Percentiles rank a stretch among this genome's conserved stretches.
Conservation (phyloP, 2,888 invertebrate species). For the Adela reaumurella region DNA sequence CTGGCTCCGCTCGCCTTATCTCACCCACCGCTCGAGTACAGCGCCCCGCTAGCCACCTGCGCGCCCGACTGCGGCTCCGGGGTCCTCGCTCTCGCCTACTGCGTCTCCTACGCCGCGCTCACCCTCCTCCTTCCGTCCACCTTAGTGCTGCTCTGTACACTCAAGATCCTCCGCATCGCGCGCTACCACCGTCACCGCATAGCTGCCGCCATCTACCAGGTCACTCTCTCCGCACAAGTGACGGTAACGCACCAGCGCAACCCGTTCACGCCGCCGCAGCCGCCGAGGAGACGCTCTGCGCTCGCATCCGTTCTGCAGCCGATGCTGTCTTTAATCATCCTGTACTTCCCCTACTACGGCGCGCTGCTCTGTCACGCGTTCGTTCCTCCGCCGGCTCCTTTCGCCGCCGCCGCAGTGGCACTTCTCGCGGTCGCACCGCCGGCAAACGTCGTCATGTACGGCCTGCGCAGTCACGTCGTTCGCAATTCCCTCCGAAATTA, state of each 20-base stretch:
- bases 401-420: conserved; percentile 61
- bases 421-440: conserved; percentile 68
- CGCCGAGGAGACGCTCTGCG: conserved; percentile 60
- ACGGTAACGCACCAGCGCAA: conserved; percentile 79
- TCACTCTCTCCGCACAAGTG: conserved; percentile 78
- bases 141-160: conserved; percentile 67
- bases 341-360: conserved; percentile 73
- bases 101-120: conserved; percentile 59
- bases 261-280: conserved; percentile 69
- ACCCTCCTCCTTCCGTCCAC: conserved; percentile 66
- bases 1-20: conserved; percentile 63
- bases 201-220: conserved; percentile 81
- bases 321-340: conserved; percentile 65
- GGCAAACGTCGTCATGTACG: conserved; percentile 74
- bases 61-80: conserved; percentile 66
- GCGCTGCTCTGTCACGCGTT: conserved; percentile 64
- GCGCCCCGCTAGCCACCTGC: conserved; percentile 58
- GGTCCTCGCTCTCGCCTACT: conserved; percentile 60
- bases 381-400: conserved; percentile 28
- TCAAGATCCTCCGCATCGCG: conserved; percentile 65
- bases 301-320: conserved; percentile 69
- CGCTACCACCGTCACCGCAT: conserved; percentile 78
- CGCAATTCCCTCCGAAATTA: conserved; percentile 73
- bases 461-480: conserved; percentile 68
- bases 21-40: conserved; percentile 42